These are phyloP conservation scores for Rynchops niger DNA, from an alignment of 2,113 vertebrate genomes.

Conservation along the genomic window DNA sequence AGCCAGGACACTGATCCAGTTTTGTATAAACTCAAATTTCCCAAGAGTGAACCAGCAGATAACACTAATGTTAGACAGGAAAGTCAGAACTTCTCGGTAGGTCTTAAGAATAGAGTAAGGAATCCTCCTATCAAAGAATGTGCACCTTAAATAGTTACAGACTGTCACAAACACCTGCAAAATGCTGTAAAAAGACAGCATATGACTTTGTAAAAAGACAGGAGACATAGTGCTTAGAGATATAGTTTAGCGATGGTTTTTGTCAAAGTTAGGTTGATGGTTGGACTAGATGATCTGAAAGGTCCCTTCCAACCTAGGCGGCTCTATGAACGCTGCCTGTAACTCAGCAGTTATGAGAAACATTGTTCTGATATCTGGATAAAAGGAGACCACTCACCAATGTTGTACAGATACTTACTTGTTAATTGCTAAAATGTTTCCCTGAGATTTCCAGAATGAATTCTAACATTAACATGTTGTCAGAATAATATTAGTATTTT, in stretches of 20 bases:
- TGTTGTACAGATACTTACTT: neutral
- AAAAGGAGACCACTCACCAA: neutral
- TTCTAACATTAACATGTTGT: fast-evolving
- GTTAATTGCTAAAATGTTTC: neutral
- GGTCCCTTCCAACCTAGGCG: too few relatives aligned
- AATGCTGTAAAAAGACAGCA: neutral
- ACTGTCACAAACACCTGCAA: neutral
- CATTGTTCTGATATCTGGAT: neutral
- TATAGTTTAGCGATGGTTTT: too few relatives aligned
- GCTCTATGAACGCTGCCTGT: neutral
- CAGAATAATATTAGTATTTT: neutral
- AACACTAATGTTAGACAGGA: neutral
- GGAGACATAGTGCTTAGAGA: too few relatives aligned
- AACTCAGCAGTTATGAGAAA: neutral
- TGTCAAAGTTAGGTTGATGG: too few relatives aligned
- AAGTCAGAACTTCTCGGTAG: neutral
- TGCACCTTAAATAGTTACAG: neutral
- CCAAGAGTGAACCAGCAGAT: neutral
- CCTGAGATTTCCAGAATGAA: neutral
- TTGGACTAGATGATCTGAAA: too few relatives aligned
- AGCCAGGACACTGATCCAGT: neutral
- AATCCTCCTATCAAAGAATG: neutral
- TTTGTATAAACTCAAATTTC: neutral
- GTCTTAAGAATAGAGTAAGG: neutral
- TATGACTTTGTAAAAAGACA: too few relatives aligned